phyloP scores from a whole-genome alignment of 2,888 invertebrate genomes.

The Leptinotarsa tumamoca region DNA sequence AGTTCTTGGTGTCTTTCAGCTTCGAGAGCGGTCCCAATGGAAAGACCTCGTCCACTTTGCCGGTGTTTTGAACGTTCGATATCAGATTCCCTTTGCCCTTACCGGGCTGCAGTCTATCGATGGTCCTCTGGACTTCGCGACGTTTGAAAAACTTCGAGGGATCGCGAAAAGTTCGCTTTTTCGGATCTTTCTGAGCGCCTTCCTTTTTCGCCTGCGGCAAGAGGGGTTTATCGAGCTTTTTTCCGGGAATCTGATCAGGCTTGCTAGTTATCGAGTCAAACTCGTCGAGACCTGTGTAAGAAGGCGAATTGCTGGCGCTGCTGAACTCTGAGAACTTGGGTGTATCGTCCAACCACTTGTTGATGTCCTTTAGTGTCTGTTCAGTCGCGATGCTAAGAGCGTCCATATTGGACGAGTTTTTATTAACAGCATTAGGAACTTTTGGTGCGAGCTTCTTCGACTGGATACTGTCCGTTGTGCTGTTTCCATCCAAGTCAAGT shows the following conservation, averaged over 20 bases:
- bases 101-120: slow-evolving; percentile 86
- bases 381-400: slow-evolving; percentile 79
- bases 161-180: slow-evolving; percentile 68
- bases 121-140: slow-evolving; percentile 83
- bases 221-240: slow-evolving; percentile 64
- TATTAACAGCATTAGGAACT: slow-evolving; percentile 50
- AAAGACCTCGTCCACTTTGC: slow-evolving; percentile 72
- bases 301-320: slow-evolving; percentile 83
- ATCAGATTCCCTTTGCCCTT: slow-evolving; percentile 89
- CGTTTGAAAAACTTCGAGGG: slow-evolving; percentile 67
- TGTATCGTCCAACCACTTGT: slow-evolving; percentile 89
- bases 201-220: slow-evolving; percentile 61
- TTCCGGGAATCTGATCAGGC: slow-evolving; percentile 61
- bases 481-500: slow-evolving; percentile 58
- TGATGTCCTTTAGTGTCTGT: slow-evolving; percentile 87
- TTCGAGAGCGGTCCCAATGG: slow-evolving; percentile 71
- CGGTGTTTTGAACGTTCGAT: slow-evolving; percentile 73
- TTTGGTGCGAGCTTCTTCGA: slow-evolving; percentile 50
- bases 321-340: slow-evolving; percentile 82
- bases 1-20: slow-evolving; percentile 71
- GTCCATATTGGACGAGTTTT: slow-evolving; percentile 68
- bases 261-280: slow-evolving; percentile 61
- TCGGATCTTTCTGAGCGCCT: slow-evolving; percentile 63
- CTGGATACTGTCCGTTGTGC: slow-evolving; percentile 56
- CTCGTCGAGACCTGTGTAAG: slow-evolving; percentile 71